Percentiles rank a stretch among this genome's conserved stretches.
Evolutionary conservation across 2,797 vertebrate species (phyloP).

Genomic region (Momotus momota): DNA sequence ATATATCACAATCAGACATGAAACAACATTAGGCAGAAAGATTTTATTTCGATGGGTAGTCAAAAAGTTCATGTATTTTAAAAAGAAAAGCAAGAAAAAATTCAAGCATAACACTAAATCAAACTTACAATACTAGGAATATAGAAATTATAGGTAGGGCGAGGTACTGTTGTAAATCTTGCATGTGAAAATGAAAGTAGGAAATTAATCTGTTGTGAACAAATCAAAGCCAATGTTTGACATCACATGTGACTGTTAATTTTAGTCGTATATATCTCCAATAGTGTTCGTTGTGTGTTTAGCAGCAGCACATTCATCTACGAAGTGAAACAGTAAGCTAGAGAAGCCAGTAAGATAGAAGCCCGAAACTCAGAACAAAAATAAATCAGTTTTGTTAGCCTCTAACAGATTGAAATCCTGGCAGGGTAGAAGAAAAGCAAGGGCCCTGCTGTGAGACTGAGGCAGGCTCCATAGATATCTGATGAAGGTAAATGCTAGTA

Average conservation of each 20-base stretch:
- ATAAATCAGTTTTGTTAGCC: slow-evolving; percentile 72
- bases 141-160: not conserved
- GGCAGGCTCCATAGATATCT: slow-evolving; percentile 49
- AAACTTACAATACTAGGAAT: not conserved
- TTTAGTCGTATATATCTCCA: not conserved
- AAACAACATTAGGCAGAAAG: not conserved
- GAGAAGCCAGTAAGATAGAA: slow-evolving; percentile 48
- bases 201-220: slow-evolving; percentile 16
- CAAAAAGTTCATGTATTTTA: not conserved
- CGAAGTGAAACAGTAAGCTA: slow-evolving; percentile 54
- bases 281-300: not conserved
- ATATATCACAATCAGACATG: not conserved
- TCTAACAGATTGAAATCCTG: slow-evolving; percentile 73
- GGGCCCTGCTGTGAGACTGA: slow-evolving; percentile 68
- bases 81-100: not conserved
- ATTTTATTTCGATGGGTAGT: not conserved
- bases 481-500: slow-evolving; percentile 73
- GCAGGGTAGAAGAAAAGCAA: slow-evolving; percentile 67
- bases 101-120: not conserved
- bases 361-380: slow-evolving; percentile 62
- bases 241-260: slow-evolving; percentile 24
- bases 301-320: slow-evolving; percentile 33
- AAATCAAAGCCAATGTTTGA: slow-evolving; percentile 24
- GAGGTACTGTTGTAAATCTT: not conserved
- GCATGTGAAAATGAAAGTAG: not conserved